Evolutionary conservation across 2,113 vertebrate species (phyloP), one percentile per base, ranked within the genome.

Genomic region (Zapus hudsonius): DNA sequence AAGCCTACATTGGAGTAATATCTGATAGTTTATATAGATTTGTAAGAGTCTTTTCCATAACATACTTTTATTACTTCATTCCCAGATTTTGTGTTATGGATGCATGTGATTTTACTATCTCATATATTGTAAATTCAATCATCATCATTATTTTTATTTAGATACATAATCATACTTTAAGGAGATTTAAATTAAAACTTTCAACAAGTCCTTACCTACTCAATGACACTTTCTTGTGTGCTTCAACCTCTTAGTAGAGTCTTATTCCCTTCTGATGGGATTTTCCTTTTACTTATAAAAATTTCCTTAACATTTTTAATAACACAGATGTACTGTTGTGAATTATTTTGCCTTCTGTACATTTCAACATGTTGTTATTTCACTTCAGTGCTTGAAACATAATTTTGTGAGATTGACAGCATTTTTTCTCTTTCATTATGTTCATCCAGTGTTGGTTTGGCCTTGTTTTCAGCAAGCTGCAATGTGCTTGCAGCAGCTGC

Each of bases 321-420:
- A 63, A 22, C 33, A 52, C 7, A 72, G 13, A 4, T 67, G 84
- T 87, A 7, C 44, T 92, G 29, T 2, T 83, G 20, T 81, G 5
- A 80, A 33, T 90, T 64, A 33, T 36, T 87, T 91, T 83, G 29
- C 3, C 27, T 59, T 74, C 78, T 83, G 0, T 57, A 7, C 82
- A 57, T 25, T 11, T 59, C 25, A 75, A 90, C 76, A 66, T 76
- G 55, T 38, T 86, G 74, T 84, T 29, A 72, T 61, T 81, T 80
- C 36, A 70, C 31, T 55, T 84, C 74, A 96, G 64, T 79, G 55
- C 44, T 81, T 74, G 38, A 64, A 85, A 91, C 4, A 44, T 23
- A 20, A 42, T 61, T 80, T 93, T 83, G 40, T 9, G 79, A 52
- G 42, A 5, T 72, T 86, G 25, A 42, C 13, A 31, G 2, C 9